phyloP scores from a whole-genome alignment of 2,797 vertebrate genomes.

The Onychomys torridus region DNA sequence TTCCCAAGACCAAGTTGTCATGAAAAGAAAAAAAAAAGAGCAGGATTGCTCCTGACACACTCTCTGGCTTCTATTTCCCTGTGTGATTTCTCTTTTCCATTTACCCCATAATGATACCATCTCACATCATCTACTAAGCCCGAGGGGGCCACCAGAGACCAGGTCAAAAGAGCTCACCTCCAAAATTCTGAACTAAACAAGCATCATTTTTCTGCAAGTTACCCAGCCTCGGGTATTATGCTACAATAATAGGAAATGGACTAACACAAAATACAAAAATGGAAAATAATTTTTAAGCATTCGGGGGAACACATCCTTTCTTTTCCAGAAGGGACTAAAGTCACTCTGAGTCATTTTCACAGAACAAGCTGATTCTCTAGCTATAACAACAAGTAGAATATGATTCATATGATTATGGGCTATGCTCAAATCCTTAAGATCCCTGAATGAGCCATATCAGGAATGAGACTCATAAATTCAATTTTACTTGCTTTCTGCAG shows the following conservation, averaged over 20 bases:
- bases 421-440: conserved; percentile 62
- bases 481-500: conserved; percentile 61
- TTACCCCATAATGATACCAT: neutral
- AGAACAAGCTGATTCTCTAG: conserved; percentile 41
- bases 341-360: conserved; percentile 40
- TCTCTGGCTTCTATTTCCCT: neutral
- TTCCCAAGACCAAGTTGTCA: neutral
- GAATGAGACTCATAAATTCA: conserved; percentile 44
- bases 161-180: neutral
- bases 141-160: no score
- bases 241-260: neutral
- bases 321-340: conserved; percentile 47
- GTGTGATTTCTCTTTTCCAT: neutral
- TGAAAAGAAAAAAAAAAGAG: neutral
- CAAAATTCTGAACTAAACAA: neutral
- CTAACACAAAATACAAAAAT: neutral
- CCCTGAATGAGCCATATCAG: conserved; percentile 47
- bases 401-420: conserved; percentile 48
- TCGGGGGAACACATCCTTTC: conserved; percentile 25
- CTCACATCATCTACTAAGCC: neutral
- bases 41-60: neutral
- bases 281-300: neutral
- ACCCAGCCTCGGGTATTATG: neutral
- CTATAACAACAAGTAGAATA: neutral
- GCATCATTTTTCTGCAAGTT: neutral